Evolutionary conservation across 2,888 invertebrate species (phyloP).

Genomic region (Diogma glabrata): DNA sequence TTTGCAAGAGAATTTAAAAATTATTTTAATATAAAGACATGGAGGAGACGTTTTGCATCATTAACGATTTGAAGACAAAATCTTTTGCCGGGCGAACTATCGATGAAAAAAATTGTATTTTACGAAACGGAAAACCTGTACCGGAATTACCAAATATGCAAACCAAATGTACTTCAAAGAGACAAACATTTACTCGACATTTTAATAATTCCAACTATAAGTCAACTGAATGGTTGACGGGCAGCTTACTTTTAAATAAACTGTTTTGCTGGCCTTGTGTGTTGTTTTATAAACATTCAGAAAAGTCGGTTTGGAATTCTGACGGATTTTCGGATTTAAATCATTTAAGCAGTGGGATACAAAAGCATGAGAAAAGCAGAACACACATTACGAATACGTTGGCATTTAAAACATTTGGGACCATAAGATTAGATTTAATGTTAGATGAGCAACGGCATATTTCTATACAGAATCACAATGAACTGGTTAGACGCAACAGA

Average conservation of each 20-base stretch:
- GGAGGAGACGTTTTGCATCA: too few species aligned
- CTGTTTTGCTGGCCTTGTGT: not conserved
- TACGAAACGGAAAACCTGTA: not conserved
- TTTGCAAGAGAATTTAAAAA: too few species aligned
- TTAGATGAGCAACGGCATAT: not conserved
- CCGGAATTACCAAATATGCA: not conserved
- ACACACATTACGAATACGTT: not conserved
- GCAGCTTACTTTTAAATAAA: not conserved
- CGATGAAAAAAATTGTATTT: not conserved
- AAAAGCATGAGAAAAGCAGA: not conserved
- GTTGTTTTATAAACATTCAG: not conserved
- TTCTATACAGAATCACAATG: constrained; percentile 1
- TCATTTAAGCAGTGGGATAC: not conserved
- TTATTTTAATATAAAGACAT: too few species aligned
- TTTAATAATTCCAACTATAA: not conserved
- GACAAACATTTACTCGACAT: not conserved
- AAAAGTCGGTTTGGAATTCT: too few species aligned
- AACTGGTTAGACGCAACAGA: not conserved
- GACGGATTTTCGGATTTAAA: not conserved
- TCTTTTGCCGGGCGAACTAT: too few species aligned
- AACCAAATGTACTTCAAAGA: not conserved
- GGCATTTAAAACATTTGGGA: not conserved
- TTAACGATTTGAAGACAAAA: too few species aligned
- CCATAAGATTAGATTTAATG: not conserved
- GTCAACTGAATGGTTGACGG: not conserved